A percentile compares a stretch with the other conserved stretches of the same genome.
Conservation (phyloP, 1,140 invertebrate genomes). For the Drosophila lacteicornis region DNA sequence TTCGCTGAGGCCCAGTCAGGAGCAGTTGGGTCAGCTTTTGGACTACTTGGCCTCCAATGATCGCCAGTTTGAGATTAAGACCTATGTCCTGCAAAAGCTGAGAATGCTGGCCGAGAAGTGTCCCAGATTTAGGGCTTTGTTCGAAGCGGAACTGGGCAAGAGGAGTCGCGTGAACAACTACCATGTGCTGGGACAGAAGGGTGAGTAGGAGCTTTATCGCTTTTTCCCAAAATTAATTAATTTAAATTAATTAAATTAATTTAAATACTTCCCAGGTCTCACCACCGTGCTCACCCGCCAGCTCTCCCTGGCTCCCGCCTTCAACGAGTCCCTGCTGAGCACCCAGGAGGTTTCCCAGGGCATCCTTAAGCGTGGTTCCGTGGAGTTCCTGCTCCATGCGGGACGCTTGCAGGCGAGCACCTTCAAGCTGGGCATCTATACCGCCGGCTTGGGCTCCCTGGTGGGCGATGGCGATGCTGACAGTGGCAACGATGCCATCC, state of each 20-base stretch:
- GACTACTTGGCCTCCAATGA: constrained; percentile 86
- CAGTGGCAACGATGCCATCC: constrained; percentile 80
- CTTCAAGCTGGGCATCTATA: constrained; percentile 91
- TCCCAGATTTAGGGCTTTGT: constrained; percentile 83
- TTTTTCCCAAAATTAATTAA: background rate
- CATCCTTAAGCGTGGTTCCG: constrained; percentile 90
- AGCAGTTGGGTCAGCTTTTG: constrained; percentile 86
- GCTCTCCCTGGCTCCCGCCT: constrained; percentile 87
- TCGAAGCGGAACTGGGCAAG: constrained; percentile 84
- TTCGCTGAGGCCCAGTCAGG: constrained; percentile 86
- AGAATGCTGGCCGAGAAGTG: constrained; percentile 87
- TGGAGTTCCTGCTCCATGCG: constrained; percentile 89
- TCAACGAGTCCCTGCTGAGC: constrained; percentile 90
- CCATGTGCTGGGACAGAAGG: constrained; percentile 88
- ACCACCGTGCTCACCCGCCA: constrained; percentile 89
- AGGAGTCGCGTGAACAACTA: constrained; percentile 88
- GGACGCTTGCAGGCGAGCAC: constrained; percentile 85
- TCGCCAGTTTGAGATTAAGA: constrained; percentile 88
- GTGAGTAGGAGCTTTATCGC: constrained; percentile 36
- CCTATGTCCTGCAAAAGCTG: constrained; percentile 88
- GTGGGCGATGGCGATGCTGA: constrained; percentile 86
- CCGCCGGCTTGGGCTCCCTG: constrained; percentile 90
- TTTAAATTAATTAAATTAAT: no score
- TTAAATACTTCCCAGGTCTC: constrained; percentile 84
- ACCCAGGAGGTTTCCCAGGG: constrained; percentile 91